Base-by-base conservation (phyloP, 2,797 vertebrate genomes). In the Siniperca obscura region DNA sequence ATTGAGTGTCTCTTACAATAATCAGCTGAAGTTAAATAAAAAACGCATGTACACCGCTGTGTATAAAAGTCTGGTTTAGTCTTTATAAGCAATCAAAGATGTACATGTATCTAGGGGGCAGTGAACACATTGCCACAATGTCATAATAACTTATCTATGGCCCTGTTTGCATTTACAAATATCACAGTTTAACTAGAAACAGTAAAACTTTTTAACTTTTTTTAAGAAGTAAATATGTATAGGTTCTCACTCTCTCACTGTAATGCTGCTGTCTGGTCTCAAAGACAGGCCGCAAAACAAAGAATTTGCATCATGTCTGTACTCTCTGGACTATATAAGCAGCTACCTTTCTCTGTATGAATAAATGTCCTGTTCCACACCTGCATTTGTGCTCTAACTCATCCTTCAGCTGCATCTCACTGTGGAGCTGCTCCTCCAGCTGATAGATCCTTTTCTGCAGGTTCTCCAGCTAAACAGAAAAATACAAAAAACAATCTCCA, bases 351-450 rank as follows among this genome's bases (percentile, higher is more conserved):
- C 64, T 22, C 4, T 17, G 3, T 27, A 44, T 13, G 42, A 81
- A 17, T 36, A 12, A 70, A 72, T 34, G 22, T 60, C 14, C 6
- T 1, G n/a, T 42, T 69, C 13, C 74, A 38, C 86, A 99, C 98
- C 98, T 98, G 97, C 96, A 99, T 92, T 98, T 99, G 80, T 99
- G 98, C 86, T 99, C 98, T 95, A 99, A 96, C 94, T 99, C 98
- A 91, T 99, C 98, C 94, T 99, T 99, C 80, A 97, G 91, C 78
- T 99, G 98, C 96, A 99, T 99, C 95, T 99, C 98, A 91, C 96
- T 97, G 90, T 99, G 97, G 72, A 99, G 96, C 84, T 99, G 97
- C 93, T 99, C 98, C 94, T 99, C 98, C 88, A 99, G 95, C 79
- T 98, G 97, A 91, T 98, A 97, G 81, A 99, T 96, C 90, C 96